Percentiles rank a stretch among this genome's conserved stretches.
Conservation (phyloP, 35 echinoderm and acorn worm genomes). For the Strongylocentrotus purpuratus region DNA sequence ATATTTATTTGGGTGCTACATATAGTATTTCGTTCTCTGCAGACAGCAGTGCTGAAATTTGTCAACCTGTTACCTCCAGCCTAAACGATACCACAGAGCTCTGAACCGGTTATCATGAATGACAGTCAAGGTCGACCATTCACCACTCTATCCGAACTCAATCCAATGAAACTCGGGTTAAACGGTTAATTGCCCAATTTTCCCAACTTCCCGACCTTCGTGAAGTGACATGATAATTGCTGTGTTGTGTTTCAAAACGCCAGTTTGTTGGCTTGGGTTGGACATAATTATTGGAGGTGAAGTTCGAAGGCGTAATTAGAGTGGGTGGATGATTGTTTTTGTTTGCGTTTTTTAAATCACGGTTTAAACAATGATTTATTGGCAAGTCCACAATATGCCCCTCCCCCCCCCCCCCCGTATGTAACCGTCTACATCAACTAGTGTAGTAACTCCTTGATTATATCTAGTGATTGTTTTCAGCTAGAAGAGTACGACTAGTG, state of each 20-base stretch:
- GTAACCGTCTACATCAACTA: no score
- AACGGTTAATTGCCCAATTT: background rate
- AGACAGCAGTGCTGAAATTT: no score
- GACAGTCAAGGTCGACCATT: background rate
- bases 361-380: no score
- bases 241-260: background rate
- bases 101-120: constrained; percentile 9
- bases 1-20: no score
- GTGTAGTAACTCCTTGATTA: no score
- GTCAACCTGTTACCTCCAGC: background rate
- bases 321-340: no score
- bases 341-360: no score
- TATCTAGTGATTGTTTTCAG: no score
- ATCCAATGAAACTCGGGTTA: background rate
- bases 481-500: no score
- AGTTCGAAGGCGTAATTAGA: background rate
- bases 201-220: background rate
- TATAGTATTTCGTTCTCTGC: no score
- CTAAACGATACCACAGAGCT: background rate
- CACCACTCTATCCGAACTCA: background rate
- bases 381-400: no score
- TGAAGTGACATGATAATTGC: background rate
- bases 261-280: background rate
- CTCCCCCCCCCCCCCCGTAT: no score
- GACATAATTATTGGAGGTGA: background rate